Percentiles rank a stretch among this genome's conserved stretches.
phyloP scores from a whole-genome alignment of 1,140 invertebrate species.

The Lucilia cuprina region DNA sequence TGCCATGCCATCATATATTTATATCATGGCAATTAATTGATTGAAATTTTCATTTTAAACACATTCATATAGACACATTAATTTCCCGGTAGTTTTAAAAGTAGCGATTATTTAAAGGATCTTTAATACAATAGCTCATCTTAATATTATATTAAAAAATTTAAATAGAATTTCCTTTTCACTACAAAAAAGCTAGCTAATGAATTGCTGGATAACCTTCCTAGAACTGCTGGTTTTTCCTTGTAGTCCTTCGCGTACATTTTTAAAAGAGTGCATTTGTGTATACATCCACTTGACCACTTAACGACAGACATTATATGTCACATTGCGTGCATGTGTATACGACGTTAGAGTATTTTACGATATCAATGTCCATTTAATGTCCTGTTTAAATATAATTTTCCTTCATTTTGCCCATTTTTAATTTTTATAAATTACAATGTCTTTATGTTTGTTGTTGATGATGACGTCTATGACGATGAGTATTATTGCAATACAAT shows the following conservation, averaged over 20 bases:
- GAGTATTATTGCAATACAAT: no score
- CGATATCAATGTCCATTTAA: neutral
- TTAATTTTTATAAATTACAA: no score
- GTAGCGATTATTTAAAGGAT: neutral
- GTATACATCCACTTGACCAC: neutral
- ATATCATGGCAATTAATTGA: conserved; percentile 10
- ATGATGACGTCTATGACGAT: no score
- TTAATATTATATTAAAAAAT: no score
- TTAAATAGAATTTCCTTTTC: no score
- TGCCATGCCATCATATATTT: neutral
- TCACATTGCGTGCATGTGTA: neutral
- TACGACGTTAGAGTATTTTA: neutral
- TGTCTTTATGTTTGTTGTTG: no score
- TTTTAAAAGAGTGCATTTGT: neutral
- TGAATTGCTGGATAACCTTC: no score
- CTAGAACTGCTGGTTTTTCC: no score
- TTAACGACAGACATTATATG: neutral
- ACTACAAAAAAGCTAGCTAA: no score
- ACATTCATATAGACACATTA: neutral
- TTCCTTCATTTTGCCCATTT: neutral
- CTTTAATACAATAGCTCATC: no score
- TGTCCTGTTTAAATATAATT: conserved; percentile 12
- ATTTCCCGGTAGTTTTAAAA: neutral
- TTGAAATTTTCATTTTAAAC: neutral
- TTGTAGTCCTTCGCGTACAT: no score